phyloP scores from a whole-genome alignment of 2,113 vertebrate genomes.

The Dasyurus viverrinus region DNA sequence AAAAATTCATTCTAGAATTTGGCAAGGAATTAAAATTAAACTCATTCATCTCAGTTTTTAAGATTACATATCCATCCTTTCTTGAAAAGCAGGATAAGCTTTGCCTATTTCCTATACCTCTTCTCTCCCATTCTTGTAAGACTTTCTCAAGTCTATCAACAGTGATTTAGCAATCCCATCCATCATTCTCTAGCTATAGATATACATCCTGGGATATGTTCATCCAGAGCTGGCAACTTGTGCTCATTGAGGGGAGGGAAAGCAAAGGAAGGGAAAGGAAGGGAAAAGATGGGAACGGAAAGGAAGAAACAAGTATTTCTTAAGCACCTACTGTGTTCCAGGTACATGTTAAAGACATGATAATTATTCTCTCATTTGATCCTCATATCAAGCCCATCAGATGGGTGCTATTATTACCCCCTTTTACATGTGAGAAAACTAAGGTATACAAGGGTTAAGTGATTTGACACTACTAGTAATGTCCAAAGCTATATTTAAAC shows the following conservation, averaged over 20 bases:
- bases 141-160: neutral
- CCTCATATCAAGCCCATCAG: neutral
- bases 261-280: neutral
- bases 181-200: neutral
- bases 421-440: neutral
- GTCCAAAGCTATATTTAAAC: neutral
- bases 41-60: neutral
- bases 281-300: too few relatives aligned
- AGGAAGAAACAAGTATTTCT: too few relatives aligned
- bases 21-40: neutral
- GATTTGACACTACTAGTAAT: neutral
- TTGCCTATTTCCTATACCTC: neutral
- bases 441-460: neutral
- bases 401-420: neutral
- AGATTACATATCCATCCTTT: neutral
- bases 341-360: neutral
- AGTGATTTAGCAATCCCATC: neutral
- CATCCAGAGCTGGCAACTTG: neutral
- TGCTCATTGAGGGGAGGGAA: neutral
- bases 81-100: neutral
- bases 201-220: neutral
- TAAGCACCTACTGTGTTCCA: too few relatives aligned
- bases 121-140: neutral
- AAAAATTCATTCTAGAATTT: neutral
- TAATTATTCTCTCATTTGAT: neutral